Percentiles rank a stretch among this genome's conserved stretches.
Evolutionary conservation across 1,140 invertebrate species (phyloP).

Genomic region (Platyscapa corneri): DNA sequence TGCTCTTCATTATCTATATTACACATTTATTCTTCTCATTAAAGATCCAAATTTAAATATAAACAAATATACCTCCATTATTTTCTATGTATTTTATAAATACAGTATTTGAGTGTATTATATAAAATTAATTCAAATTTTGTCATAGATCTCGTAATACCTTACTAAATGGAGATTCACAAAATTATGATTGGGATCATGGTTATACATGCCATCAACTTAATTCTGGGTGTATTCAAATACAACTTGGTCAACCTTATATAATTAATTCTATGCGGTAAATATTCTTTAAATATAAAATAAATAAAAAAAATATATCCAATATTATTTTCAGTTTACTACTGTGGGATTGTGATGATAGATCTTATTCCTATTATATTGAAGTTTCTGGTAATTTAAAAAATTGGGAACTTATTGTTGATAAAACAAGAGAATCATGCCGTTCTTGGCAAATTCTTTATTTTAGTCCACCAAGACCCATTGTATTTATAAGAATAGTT

Average conservation of each 20-base stretch:
- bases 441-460: conserved; percentile 93
- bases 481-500: conserved; percentile 95
- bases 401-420: conserved; percentile 91
- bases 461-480: conserved; percentile 86
- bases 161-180: conserved; percentile 95
- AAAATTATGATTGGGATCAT: conserved; percentile 98
- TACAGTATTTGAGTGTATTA: neutral
- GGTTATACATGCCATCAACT: conserved; percentile 99
- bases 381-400: conserved; percentile 95
- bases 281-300: conserved; percentile 21
- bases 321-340: conserved; percentile 79
- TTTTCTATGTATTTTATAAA: conserved; percentile 40
- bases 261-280: conserved; percentile 92
- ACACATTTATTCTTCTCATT: too few relatives aligned
- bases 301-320: conserved; percentile 23
- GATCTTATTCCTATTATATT: conserved; percentile 96
- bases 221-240: conserved; percentile 93
- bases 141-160: conserved; percentile 88
- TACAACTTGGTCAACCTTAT: conserved; percentile 97
- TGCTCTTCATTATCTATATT: too few relatives aligned
- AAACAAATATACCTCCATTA: too few relatives aligned
- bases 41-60: too few relatives aligned
- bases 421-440: conserved; percentile 84
- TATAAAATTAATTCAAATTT: conserved; percentile 7
- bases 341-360: conserved; percentile 98